Evolutionary conservation across 2,888 invertebrate species (phyloP), one percentile per base, ranked within the genome.

Genomic region (Elmis aenea): DNA sequence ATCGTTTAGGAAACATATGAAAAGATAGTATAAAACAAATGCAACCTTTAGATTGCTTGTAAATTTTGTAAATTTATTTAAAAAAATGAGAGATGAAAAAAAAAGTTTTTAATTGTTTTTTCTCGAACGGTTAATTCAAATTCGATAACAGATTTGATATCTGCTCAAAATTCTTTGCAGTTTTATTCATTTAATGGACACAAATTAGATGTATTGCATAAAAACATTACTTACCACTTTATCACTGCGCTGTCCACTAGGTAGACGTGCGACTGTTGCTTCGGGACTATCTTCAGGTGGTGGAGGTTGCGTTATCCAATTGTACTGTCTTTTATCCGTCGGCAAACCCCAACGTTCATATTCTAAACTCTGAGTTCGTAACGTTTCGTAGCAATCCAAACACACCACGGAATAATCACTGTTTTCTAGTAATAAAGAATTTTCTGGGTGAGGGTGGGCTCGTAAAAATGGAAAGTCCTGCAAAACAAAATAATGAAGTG

Each of bases 271-370:
- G 57, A 88, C 82, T 52, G 85, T 78, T 48, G 83, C 86, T 66
- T 88, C 89, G 2, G 88, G 87, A 62, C 85, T 85, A 69, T 89
- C 88, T 69, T 91, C 90, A 1, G 91, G 91, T 37, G 92, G 91
- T 45, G 91, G 91, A 38, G 91, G 90, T 65, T 91, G 87, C 55
- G 89, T 85, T 61, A 91, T 85, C 91, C 92, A 92, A 73, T 91
- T 92, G 71, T 92, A 92, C 67, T 89, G 89, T 51, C 92, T 74
- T 72, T 90, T 89, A 55, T 91, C 90, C 28, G 89, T 77, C 5
- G 92, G 92, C 56, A 92, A 77, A 50, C 91, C 91, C 77, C 90
- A 88, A 54, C 89, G 74, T 71, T 86, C 87, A 71, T 90, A 90
- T 68, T 91, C 90, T 43, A 85, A 78, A 61, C 89, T 88, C 68